Evolutionary conservation across 1,140 invertebrate genomes (phyloP), one percentile per base, ranked within the genome.

Genomic region (Drosophila willistoni): DNA sequence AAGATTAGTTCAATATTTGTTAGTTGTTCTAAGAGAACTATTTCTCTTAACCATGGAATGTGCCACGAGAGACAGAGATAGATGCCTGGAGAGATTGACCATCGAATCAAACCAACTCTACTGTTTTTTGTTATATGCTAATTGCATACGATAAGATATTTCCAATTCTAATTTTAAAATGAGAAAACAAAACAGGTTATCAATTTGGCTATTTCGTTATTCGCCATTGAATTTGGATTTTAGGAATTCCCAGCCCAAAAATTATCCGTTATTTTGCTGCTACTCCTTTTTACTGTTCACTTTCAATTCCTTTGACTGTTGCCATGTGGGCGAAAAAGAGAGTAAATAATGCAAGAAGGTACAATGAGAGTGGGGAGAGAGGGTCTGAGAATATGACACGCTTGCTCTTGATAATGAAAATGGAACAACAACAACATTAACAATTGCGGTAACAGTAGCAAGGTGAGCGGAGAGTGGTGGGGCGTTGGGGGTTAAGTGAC

Each of bases 401-500:
- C 19, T 51, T 54, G 42, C 19, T 51, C 42, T 64, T 61, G 56
- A 65, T 71, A 47, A 63, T 42, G 68, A 33, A 64, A 55, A 22
- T 54, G 41, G 33, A 42, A 55, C 34, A 67, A 36, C 36, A 67
- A 59, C 34, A 67, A 44, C 36, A n/a, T 22, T 22, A 67, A 59
- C 47, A 76, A 61, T 54, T 66, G 39, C 54, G 54, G 10, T 51
- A 60, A 60, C 34, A 19, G 34, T 34, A 19, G 57, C 34, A n/a
- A 60, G 57, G 57, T 19, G 34, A 17, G 4, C 12, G 3, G 57
- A 13, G 34, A 17, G 4, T 7, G 3, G 42, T 13, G 1, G 9
- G 29, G 59, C 12, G 33, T 14, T 14, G 25, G n/a, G 17, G 66
- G 73, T 64, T 62, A 55, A 77, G 57, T 77, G 74, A 77, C 73